These are phyloP conservation scores for Brachyistius frenatus DNA, from an alignment of 2,113 vertebrate species.

Conservation along the genomic window DNA sequence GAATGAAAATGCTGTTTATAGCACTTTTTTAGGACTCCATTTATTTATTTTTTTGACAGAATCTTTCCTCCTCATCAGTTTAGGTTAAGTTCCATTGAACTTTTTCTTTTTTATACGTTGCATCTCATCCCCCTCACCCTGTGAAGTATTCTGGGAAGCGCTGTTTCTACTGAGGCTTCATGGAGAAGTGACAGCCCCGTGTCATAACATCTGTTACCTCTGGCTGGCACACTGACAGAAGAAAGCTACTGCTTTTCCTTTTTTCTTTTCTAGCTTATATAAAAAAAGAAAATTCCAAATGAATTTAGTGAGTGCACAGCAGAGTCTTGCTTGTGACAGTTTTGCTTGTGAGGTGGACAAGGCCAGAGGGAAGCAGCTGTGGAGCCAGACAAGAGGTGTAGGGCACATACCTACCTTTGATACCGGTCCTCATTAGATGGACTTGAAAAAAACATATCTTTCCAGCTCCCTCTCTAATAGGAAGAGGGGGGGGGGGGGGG, in stretches of 20 bases:
- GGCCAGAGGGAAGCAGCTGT: slow-evolving; percentile 63
- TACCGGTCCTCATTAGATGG: slow-evolving; percentile 59
- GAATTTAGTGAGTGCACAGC: slow-evolving; percentile 32
- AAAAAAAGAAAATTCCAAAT: slow-evolving; percentile 28
- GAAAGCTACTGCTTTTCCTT: slow-evolving; percentile 39
- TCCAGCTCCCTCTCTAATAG: slow-evolving; percentile 22
- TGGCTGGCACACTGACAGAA: slow-evolving; percentile 57
- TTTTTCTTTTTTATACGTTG: slow-evolving; percentile 33
- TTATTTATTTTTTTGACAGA: slow-evolving; percentile 56
- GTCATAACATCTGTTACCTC: slow-evolving; percentile 73
- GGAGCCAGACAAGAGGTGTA: slow-evolving; percentile 32
- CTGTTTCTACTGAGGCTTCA: slow-evolving; percentile 45
- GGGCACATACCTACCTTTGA: slow-evolving; percentile 41
- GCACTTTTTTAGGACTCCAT: slow-evolving; percentile 20
- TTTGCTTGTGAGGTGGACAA: slow-evolving; percentile 38
- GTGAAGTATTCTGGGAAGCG: slow-evolving; percentile 68
- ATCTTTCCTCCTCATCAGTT: slow-evolving; percentile 56
- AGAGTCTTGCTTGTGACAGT: slow-evolving; percentile 29
- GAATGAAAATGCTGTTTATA: slow-evolving; percentile 55
- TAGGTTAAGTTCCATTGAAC: slow-evolving; percentile 63
- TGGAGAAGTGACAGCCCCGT: slow-evolving; percentile 52
- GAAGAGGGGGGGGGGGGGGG: too few species aligned
- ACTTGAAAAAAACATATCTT: slow-evolving; percentile 47
- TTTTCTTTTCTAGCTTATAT: slow-evolving; percentile 37
- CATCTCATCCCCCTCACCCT: slow-evolving; percentile 37